These are phyloP conservation scores for Gobio occitaniae DNA, from an alignment of 2,797 vertebrate species.

Conservation along the genomic window DNA sequence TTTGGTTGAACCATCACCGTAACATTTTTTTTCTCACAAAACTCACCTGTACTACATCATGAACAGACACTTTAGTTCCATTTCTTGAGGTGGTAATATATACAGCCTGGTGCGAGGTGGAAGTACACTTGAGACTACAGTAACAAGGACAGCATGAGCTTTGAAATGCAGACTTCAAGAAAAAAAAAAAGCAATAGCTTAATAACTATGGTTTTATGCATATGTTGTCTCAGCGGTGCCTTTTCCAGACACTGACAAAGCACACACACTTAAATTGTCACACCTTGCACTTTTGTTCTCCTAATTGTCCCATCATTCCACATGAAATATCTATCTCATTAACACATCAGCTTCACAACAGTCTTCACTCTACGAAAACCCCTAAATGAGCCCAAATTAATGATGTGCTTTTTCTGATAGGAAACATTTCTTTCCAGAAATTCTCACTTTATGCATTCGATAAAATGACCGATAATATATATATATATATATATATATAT, in stretches of 20 bases:
- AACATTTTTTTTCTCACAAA: background rate
- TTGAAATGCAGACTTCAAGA: conserved; percentile 66
- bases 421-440: background rate
- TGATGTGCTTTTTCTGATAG: conserved; percentile 68
- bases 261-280: conserved; percentile 85
- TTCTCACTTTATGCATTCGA: background rate
- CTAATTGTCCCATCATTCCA: conserved; percentile 86
- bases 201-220: conserved; percentile 71
- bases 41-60: conserved; percentile 29
- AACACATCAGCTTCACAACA: conserved; percentile 82
- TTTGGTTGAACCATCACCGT: background rate
- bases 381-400: conserved; percentile 83
- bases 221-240: conserved; percentile 77
- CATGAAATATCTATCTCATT: conserved; percentile 85
- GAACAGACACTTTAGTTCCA: conserved; percentile 73
- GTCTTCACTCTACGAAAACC: conserved; percentile 77
- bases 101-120: conserved; percentile 51
- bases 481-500: too few species aligned
- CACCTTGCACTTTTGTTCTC: conserved; percentile 88
- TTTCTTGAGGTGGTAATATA: conserved; percentile 64
- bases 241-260: conserved; percentile 86
- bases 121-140: conserved; percentile 61
- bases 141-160: conserved; percentile 62
- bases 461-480: background rate
- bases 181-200: conserved; percentile 61